Conservation (phyloP, 2,797 vertebrate genomes). For the Coccyzus lansbergi region DNA sequence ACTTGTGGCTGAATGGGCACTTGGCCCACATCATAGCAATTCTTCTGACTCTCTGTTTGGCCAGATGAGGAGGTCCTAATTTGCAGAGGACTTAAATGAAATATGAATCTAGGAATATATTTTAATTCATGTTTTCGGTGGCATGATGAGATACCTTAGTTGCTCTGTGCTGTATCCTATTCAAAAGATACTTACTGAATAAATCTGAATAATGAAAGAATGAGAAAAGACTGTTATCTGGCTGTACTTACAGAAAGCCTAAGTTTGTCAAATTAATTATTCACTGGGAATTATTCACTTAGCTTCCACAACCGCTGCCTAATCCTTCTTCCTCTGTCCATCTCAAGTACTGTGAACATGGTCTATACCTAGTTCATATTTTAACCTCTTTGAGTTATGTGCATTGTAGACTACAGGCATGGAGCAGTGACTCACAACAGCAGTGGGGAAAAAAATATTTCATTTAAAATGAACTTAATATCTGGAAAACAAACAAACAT, state of each 20-base stretch:
- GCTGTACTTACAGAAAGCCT: conserved; percentile 17
- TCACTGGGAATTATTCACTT: conserved; percentile 59
- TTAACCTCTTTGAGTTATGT: not conserved
- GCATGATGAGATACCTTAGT: not conserved
- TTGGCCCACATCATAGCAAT: not conserved
- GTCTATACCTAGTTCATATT: not conserved
- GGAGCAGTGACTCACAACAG: not conserved
- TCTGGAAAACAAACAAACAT: not conserved
- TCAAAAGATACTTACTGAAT: conserved; percentile 44
- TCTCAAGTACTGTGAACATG: not conserved
- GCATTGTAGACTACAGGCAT: not conserved
- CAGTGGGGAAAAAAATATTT: not conserved
- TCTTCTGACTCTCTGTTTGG: not conserved
- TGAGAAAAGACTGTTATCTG: conserved; percentile 3
- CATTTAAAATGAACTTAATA: not conserved
- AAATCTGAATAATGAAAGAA: conserved; percentile 57
- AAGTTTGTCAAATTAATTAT: conserved; percentile 69
- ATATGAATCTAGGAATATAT: not conserved
- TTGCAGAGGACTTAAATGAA: not conserved
- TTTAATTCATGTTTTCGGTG: not conserved
- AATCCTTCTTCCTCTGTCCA: conserved; percentile 52
- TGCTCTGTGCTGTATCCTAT: not conserved
- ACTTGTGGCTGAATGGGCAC: not conserved
- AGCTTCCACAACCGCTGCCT: conserved; percentile 26
- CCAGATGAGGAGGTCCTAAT: not conserved